These are phyloP conservation scores for human (Homo sapiens) DNA, from an alignment of 2,113 vertebrate species.

Conservation along the genomic window DNA sequence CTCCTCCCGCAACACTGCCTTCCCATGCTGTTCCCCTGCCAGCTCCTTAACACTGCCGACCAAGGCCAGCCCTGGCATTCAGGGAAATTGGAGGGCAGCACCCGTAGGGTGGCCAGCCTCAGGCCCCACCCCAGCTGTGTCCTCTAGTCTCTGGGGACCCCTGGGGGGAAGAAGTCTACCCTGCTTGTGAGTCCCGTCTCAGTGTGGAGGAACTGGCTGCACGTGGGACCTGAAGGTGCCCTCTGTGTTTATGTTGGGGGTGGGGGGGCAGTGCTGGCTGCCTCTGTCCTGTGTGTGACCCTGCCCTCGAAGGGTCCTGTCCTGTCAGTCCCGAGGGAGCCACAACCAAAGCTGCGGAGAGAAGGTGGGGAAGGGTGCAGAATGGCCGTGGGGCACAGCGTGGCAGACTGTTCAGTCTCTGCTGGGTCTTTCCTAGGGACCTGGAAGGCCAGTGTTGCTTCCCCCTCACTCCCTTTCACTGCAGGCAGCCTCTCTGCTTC, in stretches of 20 bases:
- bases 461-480: constrained; percentile 33
- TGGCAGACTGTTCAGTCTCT: not conserved
- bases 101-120: not conserved
- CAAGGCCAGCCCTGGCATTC: not conserved
- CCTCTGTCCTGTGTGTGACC: constrained; percentile 74
- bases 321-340: constrained; percentile 73
- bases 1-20: not conserved
- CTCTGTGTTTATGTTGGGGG: constrained; percentile 43
- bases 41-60: not conserved
- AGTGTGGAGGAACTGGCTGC: not conserved
- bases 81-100: not conserved
- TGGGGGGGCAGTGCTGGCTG: not conserved
- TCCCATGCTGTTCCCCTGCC: not conserved
- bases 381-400: not conserved
- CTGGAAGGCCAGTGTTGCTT: constrained; percentile 39
- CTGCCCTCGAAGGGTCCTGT: constrained; percentile 77
- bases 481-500: constrained; percentile 80
- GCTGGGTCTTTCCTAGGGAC: constrained; percentile 27
- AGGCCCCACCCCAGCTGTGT: no score
- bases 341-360: constrained; percentile 75
- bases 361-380: constrained; percentile 37
- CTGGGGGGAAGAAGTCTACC: not conserved
- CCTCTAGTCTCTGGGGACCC: not conserved
- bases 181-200: not conserved
- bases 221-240: not conserved